A percentile compares a stretch with the other conserved stretches of the same genome.
These are phyloP conservation scores for Philhelius pedissequus DNA, from an alignment of 2,888 invertebrate genomes.

Conservation along the genomic window DNA sequence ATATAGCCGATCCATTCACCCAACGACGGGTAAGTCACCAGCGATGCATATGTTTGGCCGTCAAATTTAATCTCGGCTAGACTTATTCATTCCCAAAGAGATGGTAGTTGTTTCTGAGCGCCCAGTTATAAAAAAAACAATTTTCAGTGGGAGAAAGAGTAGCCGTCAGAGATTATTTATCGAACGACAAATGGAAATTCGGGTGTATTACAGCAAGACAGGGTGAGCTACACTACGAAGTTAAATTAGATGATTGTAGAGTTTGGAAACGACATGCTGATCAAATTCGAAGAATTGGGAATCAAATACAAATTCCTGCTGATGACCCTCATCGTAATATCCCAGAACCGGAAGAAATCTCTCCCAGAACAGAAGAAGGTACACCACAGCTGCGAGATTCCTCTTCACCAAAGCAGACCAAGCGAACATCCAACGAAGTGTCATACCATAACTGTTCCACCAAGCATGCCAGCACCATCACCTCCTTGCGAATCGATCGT, in stretches of 20 bases:
- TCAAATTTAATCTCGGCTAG: no score
- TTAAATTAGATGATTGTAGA: conserved; percentile 33
- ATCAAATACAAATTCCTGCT: background rate
- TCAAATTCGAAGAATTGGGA: background rate
- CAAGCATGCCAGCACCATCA: background rate
- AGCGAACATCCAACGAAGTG: background rate
- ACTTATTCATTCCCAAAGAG: conserved; percentile 43
- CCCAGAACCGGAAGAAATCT: no score
- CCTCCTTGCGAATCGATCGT: background rate
- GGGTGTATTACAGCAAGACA: no score
- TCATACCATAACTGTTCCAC: background rate
- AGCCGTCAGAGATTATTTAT: conserved; percentile 48
- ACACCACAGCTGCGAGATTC: background rate
- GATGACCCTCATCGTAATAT: no score
- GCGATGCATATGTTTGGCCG: no score
- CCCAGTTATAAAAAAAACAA: background rate
- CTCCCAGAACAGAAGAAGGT: background rate
- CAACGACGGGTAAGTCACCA: no score
- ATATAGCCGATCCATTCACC: no score
- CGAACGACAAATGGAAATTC: no score
- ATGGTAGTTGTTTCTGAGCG: background rate
- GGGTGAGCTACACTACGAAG: no score
- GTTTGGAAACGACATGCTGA: background rate
- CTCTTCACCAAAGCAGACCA: background rate
- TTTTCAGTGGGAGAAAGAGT: conserved; percentile 25